Evolutionary conservation across 2,888 invertebrate genomes (phyloP), one percentile per base, ranked within the genome.

Genomic region (Stratiomys singularior): DNA sequence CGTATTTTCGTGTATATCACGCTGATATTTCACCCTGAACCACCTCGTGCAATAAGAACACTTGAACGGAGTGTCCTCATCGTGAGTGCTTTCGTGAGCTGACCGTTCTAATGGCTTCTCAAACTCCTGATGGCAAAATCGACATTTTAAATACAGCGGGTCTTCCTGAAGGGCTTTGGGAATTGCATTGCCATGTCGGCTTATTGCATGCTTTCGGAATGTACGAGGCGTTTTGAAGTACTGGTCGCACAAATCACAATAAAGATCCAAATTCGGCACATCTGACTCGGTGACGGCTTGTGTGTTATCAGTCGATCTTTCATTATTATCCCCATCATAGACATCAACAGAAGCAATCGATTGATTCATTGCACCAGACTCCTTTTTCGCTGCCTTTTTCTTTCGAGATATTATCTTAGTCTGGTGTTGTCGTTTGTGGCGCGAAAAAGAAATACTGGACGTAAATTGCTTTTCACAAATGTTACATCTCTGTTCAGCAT

Each of bases 121-220:
- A n/a, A 81, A 81, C 27, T 76, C 47, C 1, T 80, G 71, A 5
- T 78, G 77, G 56, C 80, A 81, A 46, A 77, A 80, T 67, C 78
- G 78, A 47, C 80, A 80, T 18, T 64, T 77, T 0, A 78, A 28
- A 27, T 79, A 79, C 5, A 78, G 0, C 7, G 74, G 74, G n/a
- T 74, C 44, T 1, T 74, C n/a, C 15, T 27, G 25, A 1, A 71
- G 47, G 9, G 27, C 13, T n/a, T 23, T 13, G 1, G 69, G 69
- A 25, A 71, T 47, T 15, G 3, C 11, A 1, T 71, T 27, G 4
- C 69, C 69, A 47, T 71, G 69, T 1, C 52, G 46, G 11, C 1
- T 1, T 28, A 28, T 28, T 1, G 69, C 47, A n/a, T 71, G 69
- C 0, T 4, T 11, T 23, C 25, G 21, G 4, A 71, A 71, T 7